Base-by-base conservation (phyloP, 2,797 vertebrate genomes). In the Otolemur crassicaudatus region DNA sequence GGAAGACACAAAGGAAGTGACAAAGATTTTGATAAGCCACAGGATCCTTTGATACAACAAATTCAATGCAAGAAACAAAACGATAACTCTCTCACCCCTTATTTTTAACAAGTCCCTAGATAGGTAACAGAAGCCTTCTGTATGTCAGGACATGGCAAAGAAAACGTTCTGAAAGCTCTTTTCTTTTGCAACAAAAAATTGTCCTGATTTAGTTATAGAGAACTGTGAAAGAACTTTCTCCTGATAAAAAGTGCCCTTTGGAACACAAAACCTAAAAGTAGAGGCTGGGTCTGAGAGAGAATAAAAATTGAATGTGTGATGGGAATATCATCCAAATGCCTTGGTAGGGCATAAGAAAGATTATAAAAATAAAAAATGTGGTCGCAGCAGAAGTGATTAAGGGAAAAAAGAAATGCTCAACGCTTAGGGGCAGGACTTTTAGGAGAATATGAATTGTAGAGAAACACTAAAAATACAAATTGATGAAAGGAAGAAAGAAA, bases 81-180 rank as follows among this genome's bases (percentile, higher is more conserved):
- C 25, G 43, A 9, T 86, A 87, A 92, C 25, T 92, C 25, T 40
- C 43, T 22, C 13, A 49, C 75, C 83, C 12, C 46, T 93, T 97
- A 72, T 94, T 98, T 98, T 97, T 97, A 98, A 96, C 73, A 97
- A 98, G 85, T 97, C 85, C 88, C 96, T 91, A 95, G 94, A 96
- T 96, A 95, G 97, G 95, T 91, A 97, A 94, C 69, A 95, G 29
- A 96, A 90, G 94, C 70, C 25, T 97, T 75, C 73, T 73, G 81
- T 94, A 93, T 95, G 56, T 91, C 92, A 97, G 46, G 83, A 86
- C 34, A 79, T 84, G 73, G 80, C 79, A 95, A 96, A 89, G 49
- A 95, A 90, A 87, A 79, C 40, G 94, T 95, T 96, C 60, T 96
- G 91, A 98, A 94, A 82, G 88, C 29, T 97, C 43, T 95, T 72